Conservation (phyloP, 2,797 vertebrate species). For the Sparidentex hasta region DNA sequence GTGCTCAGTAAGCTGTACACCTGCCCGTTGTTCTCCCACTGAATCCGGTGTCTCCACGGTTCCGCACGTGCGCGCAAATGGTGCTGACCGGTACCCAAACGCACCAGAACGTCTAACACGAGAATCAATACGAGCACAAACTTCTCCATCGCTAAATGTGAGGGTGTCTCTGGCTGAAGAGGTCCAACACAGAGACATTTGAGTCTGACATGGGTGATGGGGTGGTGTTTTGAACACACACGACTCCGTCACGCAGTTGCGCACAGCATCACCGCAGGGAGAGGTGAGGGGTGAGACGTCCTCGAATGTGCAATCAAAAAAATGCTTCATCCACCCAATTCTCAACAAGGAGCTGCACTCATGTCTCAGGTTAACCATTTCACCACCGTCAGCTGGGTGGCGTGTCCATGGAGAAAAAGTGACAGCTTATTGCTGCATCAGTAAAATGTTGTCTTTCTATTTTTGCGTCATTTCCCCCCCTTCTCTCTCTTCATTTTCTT, state of each 20-base stretch:
- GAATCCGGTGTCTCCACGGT: slow-evolving; percentile 83
- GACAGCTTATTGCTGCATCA: no score
- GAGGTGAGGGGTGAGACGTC: slow-evolving; percentile 9
- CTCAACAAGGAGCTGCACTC: not conserved
- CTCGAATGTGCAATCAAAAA: slow-evolving; percentile 17
- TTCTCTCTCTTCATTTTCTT: no score
- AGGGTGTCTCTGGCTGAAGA: not conserved
- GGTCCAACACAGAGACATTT: slow-evolving; percentile 25
- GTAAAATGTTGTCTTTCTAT: no score
- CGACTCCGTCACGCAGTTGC: slow-evolving; percentile 55
- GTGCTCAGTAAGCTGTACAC: slow-evolving; percentile 84
- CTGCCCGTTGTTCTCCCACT: slow-evolving; percentile 86
- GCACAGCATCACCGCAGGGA: slow-evolving; percentile 51
- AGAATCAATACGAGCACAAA: slow-evolving; percentile 44
- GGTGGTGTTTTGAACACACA: slow-evolving; percentile 47
- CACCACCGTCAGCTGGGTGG: not conserved
- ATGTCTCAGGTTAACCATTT: slow-evolving; percentile 21
- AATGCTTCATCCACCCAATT: slow-evolving; percentile 24
- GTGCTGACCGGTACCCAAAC: slow-evolving; percentile 71
- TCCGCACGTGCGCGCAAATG: slow-evolving; percentile 55
- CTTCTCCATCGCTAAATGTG: slow-evolving; percentile 70
- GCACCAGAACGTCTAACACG: slow-evolving; percentile 61
- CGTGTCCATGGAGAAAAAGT: not conserved
- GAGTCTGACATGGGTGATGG: slow-evolving; percentile 37
- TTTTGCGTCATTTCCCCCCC: no score